Evolutionary conservation across 2,888 invertebrate genomes (phyloP).

Genomic region (Eutolmus rufibarbis): DNA sequence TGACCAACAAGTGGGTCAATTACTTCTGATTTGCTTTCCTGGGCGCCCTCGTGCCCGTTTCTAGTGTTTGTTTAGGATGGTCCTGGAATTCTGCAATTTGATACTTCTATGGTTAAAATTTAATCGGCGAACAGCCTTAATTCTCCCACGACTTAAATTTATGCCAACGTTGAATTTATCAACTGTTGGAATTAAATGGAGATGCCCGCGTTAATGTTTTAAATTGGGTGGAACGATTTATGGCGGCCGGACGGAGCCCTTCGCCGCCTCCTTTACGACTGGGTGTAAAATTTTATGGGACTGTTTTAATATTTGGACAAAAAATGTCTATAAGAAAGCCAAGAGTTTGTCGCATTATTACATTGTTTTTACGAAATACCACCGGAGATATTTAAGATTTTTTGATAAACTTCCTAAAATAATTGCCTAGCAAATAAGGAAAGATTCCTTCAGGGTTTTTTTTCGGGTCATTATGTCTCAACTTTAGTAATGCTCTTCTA

Average conservation of each 20-base stretch:
- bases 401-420: neutral
- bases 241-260: neutral
- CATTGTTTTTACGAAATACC: neutral
- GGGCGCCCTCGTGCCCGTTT: neutral
- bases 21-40: neutral
- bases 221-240: slow-evolving; percentile 20
- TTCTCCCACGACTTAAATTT: neutral
- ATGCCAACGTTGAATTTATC: slow-evolving; percentile 7
- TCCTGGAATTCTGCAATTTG: neutral
- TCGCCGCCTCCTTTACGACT: neutral
- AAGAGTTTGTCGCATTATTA: neutral
- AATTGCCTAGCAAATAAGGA: neutral
- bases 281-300: neutral
- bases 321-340: neutral
- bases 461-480: neutral
- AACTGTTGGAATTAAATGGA: slow-evolving; percentile 4
- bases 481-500: neutral
- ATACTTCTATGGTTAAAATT: slow-evolving; percentile 10
- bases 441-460: neutral
- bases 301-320: neutral
- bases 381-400: neutral
- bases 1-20: slow-evolving; percentile 27
- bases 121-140: neutral
- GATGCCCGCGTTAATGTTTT: slow-evolving; percentile 1
- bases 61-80: neutral